These are phyloP conservation scores for Lamellibrachia luymesi DNA, from an alignment of 1,140 invertebrate species.

Conservation along the genomic window DNA sequence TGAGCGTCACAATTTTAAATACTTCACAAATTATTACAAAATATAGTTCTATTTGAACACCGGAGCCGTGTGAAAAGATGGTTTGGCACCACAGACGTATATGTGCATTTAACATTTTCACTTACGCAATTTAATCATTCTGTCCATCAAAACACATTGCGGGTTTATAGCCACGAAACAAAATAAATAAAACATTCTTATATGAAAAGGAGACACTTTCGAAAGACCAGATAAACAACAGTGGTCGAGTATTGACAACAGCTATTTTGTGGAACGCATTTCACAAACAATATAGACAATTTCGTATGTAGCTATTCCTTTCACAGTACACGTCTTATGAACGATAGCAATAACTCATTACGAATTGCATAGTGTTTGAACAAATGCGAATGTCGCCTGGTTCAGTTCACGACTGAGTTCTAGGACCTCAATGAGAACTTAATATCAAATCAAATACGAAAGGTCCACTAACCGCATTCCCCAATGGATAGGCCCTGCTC, in stretches of 20 bases:
- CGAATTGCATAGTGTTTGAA: not conserved
- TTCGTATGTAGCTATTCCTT: not conserved
- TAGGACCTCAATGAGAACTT: not conserved
- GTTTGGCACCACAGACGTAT: not conserved
- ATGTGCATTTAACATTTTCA: not conserved
- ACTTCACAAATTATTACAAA: not conserved
- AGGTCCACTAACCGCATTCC: no score
- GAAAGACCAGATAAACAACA: not conserved
- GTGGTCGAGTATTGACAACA: not conserved
- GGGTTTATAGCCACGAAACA: not conserved
- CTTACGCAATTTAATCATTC: not conserved
- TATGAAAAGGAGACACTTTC: not conserved
- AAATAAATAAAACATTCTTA: not conserved
- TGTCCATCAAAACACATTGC: no score
- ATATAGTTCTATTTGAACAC: not conserved
- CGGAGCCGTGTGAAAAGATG: not conserved
- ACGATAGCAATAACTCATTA: not conserved
- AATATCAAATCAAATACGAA: not conserved
- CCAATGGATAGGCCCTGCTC: not conserved
- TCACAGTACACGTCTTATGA: not conserved
- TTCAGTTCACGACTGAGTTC: not conserved
- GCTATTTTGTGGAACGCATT: not conserved
- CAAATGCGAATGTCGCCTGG: not conserved
- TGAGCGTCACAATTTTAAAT: not conserved
- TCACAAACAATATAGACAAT: not conserved